These are phyloP conservation scores for Rhyacophila brunnea DNA, from an alignment of 1,140 invertebrate species.

Conservation along the genomic window DNA sequence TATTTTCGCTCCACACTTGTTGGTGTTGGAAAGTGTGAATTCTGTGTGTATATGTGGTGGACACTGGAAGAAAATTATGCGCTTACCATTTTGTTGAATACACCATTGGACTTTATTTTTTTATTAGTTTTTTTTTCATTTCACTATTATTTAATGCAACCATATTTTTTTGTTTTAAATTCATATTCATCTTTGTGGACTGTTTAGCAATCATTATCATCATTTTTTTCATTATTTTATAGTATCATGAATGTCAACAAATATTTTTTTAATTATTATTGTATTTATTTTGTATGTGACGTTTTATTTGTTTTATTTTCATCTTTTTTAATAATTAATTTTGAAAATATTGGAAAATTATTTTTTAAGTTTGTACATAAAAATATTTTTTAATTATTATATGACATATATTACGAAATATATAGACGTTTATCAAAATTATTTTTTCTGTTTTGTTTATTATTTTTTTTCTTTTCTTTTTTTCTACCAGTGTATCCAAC, in stretches of 20 bases:
- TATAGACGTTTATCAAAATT: constrained; percentile 36
- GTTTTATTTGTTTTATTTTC: constrained; percentile 30
- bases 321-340: neutral
- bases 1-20: constrained; percentile 7
- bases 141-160: no score
- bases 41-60: constrained; percentile 14
- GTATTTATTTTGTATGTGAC: constrained; percentile 36
- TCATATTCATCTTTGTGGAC: constrained; percentile 10
- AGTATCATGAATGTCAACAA: constrained; percentile 9
- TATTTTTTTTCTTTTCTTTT: constrained; percentile 22
- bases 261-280: constrained; percentile 13
- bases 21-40: constrained; percentile 1
- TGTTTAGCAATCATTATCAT: constrained; percentile 4
- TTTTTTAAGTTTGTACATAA: constrained; percentile 35
- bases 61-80: constrained; percentile 9
- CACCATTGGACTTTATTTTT: no score
- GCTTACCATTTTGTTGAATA: no score
- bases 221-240: constrained; percentile 19
- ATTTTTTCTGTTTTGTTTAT: constrained; percentile 33
- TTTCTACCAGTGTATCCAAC: constrained; percentile 14
- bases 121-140: no score
- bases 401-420: constrained; percentile 22
- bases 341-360: constrained; percentile 27
- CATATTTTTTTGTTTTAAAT: constrained; percentile 11
- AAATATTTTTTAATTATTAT: constrained; percentile 32